Base-by-base conservation (phyloP, 64 coral and sea anemone genomes). In the Platygyra sinensis region DNA sequence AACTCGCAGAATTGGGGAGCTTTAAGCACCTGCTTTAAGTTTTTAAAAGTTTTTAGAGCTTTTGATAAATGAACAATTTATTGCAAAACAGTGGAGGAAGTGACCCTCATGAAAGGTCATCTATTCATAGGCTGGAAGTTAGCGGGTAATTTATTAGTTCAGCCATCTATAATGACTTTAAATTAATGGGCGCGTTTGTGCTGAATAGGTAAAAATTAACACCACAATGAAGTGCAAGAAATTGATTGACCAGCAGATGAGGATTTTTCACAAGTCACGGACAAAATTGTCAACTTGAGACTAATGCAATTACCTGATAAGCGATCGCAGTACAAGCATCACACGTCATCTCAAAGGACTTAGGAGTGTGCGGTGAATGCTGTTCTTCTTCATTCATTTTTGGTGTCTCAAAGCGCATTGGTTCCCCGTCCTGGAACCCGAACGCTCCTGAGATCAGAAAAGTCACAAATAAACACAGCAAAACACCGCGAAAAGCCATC, bases 351-450 rank as follows among this genome's bases (percentile, higher is more conserved):
- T 93, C 97, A 93, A 99, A 99, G 3, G 93, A 93, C 15, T 78
- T 88, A 30, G 97, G 97, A 33, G 94, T 99, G 46, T 99, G 97
- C 11, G 76, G 90, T 11, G 97, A 99, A 72, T 95, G 94, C 20
- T 99, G 94, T 57, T 99, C 97, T 63, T 99, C 97, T 76, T 99
- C 97, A 28, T 52, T 95, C 97, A 99, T 93, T 60, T 96, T 93
- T 11, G 97, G 94, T 30, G 97, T 99, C 78, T 99, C 94, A 93
- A 99, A 99, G 29, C 93, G 83, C 97, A 99, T 99, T 13, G 94
- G 94, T 76, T 99, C 80, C 13, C 61, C 72, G 24, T 89, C 87
- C 73, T 80, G 72, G 25, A 81, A 81, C 1, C 60, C 81, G 13
- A 28, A 62, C 24, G 67, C 63, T 27, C 64, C 16, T 16, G 12